Evolutionary conservation across 2,797 vertebrate genomes (phyloP).

Genomic region (Sphaeramia orbicularis): DNA sequence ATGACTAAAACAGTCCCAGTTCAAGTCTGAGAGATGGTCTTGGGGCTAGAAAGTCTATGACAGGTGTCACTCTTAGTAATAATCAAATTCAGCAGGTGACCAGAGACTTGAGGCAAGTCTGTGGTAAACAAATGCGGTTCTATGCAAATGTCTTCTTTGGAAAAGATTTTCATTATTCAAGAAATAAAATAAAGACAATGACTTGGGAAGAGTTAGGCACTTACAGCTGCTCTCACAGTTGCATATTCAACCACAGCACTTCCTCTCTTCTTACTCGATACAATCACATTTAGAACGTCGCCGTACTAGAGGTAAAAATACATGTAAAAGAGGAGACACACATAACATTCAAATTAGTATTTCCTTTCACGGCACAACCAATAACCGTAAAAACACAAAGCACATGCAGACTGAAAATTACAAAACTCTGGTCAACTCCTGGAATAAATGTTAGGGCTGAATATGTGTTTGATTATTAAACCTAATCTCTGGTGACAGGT

Average conservation of each 20-base stretch:
- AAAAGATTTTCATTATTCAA: slow-evolving; percentile 28
- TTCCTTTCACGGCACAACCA: slow-evolving; percentile 60
- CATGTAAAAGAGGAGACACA: slow-evolving; percentile 44
- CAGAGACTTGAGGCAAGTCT: slow-evolving; percentile 24
- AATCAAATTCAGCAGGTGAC: slow-evolving; percentile 50
- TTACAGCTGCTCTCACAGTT: slow-evolving; percentile 92
- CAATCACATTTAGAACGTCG: slow-evolving; percentile 91
- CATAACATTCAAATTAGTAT: slow-evolving; percentile 63
- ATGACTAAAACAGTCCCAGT: slow-evolving; percentile 35
- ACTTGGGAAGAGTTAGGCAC: slow-evolving; percentile 71
- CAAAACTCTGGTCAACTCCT: slow-evolving; percentile 47
- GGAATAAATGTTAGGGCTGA: slow-evolving; percentile 33
- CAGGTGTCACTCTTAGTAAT: slow-evolving; percentile 51
- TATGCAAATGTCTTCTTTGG: slow-evolving; percentile 33
- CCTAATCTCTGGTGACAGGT: slow-evolving; percentile 38
- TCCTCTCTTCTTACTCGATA: slow-evolving; percentile 93
- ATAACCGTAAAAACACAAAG: slow-evolving; percentile 62
- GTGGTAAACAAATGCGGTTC: slow-evolving; percentile 47
- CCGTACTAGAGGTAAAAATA: slow-evolving; percentile 88
- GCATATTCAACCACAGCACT: slow-evolving; percentile 94
- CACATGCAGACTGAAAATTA: slow-evolving; percentile 43
- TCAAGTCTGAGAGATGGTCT: slow-evolving; percentile 23
- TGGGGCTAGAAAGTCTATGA: slow-evolving; percentile 34
- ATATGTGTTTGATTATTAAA: slow-evolving; percentile 44
- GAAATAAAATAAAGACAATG: slow-evolving; percentile 32